A percentile compares a stretch with the other conserved stretches of the same genome.
These are phyloP conservation scores for Australoheros scitulus DNA, from an alignment of 2,113 vertebrate species.

Conservation along the genomic window DNA sequence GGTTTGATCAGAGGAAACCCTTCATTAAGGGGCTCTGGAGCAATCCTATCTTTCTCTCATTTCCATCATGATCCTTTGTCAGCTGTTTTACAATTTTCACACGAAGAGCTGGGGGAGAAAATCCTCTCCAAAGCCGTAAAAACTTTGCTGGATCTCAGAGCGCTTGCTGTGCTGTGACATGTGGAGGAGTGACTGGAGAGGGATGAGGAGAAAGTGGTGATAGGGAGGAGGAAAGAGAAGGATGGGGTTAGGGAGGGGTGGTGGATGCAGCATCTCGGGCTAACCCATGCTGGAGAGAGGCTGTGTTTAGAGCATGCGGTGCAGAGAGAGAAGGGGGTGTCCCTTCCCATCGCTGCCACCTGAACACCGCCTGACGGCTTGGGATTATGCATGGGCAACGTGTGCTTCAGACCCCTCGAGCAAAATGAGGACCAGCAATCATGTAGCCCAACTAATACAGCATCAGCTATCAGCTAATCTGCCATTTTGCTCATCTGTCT, in stretches of 20 bases:
- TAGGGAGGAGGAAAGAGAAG: background rate
- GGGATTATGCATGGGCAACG: constrained; percentile 62
- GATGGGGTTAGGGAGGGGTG: background rate
- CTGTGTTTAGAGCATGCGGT: constrained; percentile 28
- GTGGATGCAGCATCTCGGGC: constrained; percentile 54
- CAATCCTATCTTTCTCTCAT: background rate
- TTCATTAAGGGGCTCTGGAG: constrained; percentile 36
- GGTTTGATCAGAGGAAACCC: constrained; percentile 50
- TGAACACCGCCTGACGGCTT: constrained; percentile 25
- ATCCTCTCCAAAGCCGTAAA: constrained; percentile 6
- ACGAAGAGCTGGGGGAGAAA: background rate
- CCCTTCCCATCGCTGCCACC: constrained; percentile 37
- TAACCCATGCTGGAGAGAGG: constrained; percentile 22
- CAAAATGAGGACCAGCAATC: constrained; percentile 1
- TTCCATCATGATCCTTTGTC: background rate
- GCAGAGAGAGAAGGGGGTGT: constrained; percentile 25
- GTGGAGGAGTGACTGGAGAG: constrained; percentile 3
- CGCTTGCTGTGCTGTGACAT: constrained; percentile 16
- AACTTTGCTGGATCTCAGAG: background rate
- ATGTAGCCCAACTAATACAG: constrained; percentile 1
- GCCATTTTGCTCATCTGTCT: background rate
- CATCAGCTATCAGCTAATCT: constrained; percentile 9
- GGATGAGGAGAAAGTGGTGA: constrained; percentile 14
- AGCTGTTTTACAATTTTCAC: background rate
- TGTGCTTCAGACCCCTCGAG: constrained; percentile 15